Evolutionary conservation across 2,888 invertebrate species (phyloP).

Genomic region (Tuta absoluta): DNA sequence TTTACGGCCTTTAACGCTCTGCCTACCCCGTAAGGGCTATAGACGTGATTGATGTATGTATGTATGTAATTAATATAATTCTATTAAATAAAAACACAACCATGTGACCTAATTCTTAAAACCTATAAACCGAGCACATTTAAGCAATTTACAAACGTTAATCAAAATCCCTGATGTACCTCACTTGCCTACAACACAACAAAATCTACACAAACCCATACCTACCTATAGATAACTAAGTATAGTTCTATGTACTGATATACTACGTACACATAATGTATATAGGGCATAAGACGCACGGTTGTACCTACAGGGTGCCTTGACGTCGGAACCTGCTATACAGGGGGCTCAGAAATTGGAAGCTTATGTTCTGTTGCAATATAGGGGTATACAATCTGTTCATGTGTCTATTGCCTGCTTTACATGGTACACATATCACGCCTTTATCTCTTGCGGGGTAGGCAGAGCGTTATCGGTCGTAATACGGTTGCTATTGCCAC

Average conservation of each 20-base stretch:
- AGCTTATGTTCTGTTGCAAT: conserved; percentile 1
- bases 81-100: too few relatives aligned
- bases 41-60: too few relatives aligned
- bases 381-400: not conserved
- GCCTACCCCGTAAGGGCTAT: too few relatives aligned
- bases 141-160: not conserved
- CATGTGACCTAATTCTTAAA: too few relatives aligned
- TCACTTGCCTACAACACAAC: not conserved
- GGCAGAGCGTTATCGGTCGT: too few relatives aligned
- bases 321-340: conserved; percentile 22
- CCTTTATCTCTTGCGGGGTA: too few relatives aligned
- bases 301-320: not conserved
- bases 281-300: conserved; percentile 4
- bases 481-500: too few relatives aligned
- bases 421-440: too few relatives aligned
- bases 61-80: too few relatives aligned
- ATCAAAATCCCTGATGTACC: not conserved
- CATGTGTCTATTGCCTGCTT: not conserved
- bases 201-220: not conserved
- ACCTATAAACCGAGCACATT: not conserved
- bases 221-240: not conserved
- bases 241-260: conserved; percentile 14
- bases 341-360: conserved; percentile 10
- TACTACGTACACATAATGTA: not conserved
- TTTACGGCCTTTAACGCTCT: too few relatives aligned